Evolutionary conservation across 2,888 invertebrate species (phyloP).

Genomic region (Ochlodes sylvanus): DNA sequence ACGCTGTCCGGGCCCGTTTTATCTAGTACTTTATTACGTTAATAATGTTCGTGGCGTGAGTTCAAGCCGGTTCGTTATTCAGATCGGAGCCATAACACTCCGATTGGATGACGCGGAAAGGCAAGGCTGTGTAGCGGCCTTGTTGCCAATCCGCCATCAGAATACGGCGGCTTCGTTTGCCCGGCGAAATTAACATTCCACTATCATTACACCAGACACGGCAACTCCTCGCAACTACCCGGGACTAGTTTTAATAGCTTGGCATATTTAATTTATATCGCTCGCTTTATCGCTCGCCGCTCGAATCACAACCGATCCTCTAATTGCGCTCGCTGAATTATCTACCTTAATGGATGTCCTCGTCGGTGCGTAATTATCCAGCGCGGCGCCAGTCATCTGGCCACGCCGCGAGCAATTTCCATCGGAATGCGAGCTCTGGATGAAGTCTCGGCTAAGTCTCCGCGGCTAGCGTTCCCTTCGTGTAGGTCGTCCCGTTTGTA

Average conservation of each 20-base stretch:
- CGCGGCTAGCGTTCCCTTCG: slow-evolving; percentile 4
- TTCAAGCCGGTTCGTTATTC: slow-evolving; percentile 77
- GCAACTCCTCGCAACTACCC: slow-evolving; percentile 25
- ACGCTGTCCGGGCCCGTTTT: slow-evolving; percentile 81
- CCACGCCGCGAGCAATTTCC: slow-evolving; percentile 66
- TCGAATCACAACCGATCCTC: slow-evolving; percentile 69
- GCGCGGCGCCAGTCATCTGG: slow-evolving; percentile 72
- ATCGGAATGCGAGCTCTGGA: slow-evolving; percentile 65
- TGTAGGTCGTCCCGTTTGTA: background rate
- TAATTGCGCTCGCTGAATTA: slow-evolving; percentile 75
- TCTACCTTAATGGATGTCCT: slow-evolving; percentile 79
- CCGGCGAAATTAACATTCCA: slow-evolving; percentile 29
- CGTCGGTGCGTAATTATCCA: slow-evolving; percentile 69
- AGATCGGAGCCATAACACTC: slow-evolving; percentile 70
- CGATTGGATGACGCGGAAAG: slow-evolving; percentile 80
- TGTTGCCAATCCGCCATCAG: slow-evolving; percentile 68
- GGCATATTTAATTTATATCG: slow-evolving; percentile 60
- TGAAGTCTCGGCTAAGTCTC: slow-evolving; percentile 41
- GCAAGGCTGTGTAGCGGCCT: slow-evolving; percentile 79
- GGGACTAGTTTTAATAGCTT: slow-evolving; percentile 58
- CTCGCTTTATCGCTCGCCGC: slow-evolving; percentile 52
- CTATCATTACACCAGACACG: slow-evolving; percentile 13
- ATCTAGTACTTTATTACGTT: slow-evolving; percentile 82
- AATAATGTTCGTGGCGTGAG: slow-evolving; percentile 79
- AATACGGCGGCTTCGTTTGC: slow-evolving; percentile 35